phyloP scores from a whole-genome alignment of 2,113 vertebrate species.

The Calidris pygmaea region DNA sequence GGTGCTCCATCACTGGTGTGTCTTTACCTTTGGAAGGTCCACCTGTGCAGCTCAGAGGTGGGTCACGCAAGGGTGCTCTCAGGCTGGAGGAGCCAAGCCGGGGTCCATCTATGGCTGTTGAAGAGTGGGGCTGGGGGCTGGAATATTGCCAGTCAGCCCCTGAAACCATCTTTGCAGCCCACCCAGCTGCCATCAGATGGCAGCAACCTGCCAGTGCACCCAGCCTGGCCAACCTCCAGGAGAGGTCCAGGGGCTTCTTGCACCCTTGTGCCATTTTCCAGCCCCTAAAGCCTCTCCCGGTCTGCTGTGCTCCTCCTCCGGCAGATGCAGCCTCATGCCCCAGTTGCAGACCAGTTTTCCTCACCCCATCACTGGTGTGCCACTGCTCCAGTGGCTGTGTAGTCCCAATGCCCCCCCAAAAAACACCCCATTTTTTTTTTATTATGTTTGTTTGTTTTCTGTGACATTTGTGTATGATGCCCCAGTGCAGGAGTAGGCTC shows the following conservation, averaged over 20 bases:
- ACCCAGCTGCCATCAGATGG: slow-evolving; percentile 28
- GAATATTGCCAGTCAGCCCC: not conserved
- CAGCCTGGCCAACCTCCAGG: not conserved
- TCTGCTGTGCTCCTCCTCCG: accelerated
- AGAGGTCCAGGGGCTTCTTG: not conserved
- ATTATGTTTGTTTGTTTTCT: not conserved
- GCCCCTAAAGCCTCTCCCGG: not conserved
- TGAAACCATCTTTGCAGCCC: not conserved
- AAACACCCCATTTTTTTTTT: accelerated
- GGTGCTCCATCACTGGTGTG: not conserved
- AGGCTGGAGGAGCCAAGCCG: not conserved
- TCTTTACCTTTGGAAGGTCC: not conserved
- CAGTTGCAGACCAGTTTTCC: not conserved
- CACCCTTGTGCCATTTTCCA: not conserved
- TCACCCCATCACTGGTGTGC: not conserved
- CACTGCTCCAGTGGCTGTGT: not conserved
- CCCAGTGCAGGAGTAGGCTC: not conserved
- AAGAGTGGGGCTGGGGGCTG: not conserved
- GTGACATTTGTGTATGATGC: not conserved
- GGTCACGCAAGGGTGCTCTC: not conserved
- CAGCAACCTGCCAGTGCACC: not conserved
- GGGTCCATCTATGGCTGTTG: not conserved
- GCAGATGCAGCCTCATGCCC: not conserved
- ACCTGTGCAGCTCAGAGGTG: not conserved
- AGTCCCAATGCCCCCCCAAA: accelerated